Percentiles rank a stretch among this genome's conserved stretches.
Evolutionary conservation across 2,888 invertebrate species (phyloP).

Genomic region (Melanchra persicariae): DNA sequence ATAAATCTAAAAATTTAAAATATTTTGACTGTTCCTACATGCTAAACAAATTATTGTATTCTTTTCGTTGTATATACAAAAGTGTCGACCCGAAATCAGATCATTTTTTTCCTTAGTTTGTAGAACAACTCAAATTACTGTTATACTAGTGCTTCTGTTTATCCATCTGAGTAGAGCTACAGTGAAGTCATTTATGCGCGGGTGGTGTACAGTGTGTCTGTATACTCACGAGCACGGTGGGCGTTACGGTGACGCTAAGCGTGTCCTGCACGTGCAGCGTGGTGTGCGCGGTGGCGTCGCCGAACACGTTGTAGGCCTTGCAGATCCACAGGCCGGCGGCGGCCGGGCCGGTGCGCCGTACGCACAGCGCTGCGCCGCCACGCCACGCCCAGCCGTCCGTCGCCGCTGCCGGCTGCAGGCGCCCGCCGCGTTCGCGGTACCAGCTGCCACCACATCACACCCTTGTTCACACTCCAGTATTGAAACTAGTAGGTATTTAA

Average conservation of each 20-base stretch:
- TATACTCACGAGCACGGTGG: slow-evolving; percentile 89
- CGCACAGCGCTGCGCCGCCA: slow-evolving; percentile 93
- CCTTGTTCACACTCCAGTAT: neutral
- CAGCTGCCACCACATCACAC: slow-evolving; percentile 81
- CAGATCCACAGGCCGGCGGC: slow-evolving; percentile 93
- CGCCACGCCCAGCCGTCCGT: slow-evolving; percentile 91
- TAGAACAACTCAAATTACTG: too few relatives aligned
- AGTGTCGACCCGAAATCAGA: too few relatives aligned
- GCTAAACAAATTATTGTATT: too few relatives aligned
- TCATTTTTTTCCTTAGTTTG: too few relatives aligned
- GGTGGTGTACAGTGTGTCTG: neutral
- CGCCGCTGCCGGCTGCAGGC: slow-evolving; percentile 80
- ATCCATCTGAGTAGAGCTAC: neutral
- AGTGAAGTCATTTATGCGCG: neutral
- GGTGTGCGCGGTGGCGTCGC: slow-evolving; percentile 92
- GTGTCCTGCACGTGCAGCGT: slow-evolving; percentile 91
- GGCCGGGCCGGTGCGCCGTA: slow-evolving; percentile 91
- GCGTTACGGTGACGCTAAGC: slow-evolving; percentile 91
- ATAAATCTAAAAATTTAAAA: too few relatives aligned
- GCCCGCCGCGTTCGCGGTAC: slow-evolving; percentile 90
- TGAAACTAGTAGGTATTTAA: too few relatives aligned
- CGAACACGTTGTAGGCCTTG: slow-evolving; percentile 92
- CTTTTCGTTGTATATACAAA: too few relatives aligned
- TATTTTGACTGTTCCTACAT: too few relatives aligned
- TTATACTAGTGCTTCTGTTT: neutral